Percentiles rank a stretch among this genome's conserved stretches.
These are phyloP conservation scores for Antigone vipio DNA, from an alignment of 2,113 vertebrate species.

Conservation along the genomic window DNA sequence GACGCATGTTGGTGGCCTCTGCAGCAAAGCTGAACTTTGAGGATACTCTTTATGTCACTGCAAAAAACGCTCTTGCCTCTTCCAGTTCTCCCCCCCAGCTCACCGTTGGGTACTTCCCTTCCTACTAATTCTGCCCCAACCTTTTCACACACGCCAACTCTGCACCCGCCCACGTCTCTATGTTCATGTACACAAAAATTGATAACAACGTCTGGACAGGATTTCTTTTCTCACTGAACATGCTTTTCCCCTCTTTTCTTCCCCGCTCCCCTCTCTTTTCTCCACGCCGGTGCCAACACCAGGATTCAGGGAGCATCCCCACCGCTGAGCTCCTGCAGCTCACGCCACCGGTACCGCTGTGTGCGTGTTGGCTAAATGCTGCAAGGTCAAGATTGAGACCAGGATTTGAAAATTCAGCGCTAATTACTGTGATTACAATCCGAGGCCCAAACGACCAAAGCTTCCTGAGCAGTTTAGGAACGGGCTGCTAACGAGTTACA, in stretches of 20 bases:
- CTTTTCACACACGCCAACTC: neutral
- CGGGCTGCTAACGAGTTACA: constrained; percentile 21
- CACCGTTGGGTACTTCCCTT: neutral
- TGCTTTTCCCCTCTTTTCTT: neutral
- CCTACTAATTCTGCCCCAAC: neutral
- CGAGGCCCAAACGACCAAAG: constrained; percentile 10
- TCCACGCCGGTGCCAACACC: neutral
- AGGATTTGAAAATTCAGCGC: constrained; percentile 57
- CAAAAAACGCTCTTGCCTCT: neutral
- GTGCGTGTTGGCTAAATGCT: neutral
- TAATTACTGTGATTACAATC: constrained; percentile 69
- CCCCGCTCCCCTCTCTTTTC: neutral
- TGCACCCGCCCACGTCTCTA: neutral
- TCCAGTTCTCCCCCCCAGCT: neutral
- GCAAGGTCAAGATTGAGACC: constrained; percentile 49
- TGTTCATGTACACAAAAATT: neutral
- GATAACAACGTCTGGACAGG: neutral
- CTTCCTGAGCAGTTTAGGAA: constrained; percentile 15
- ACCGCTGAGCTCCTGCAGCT: neutral
- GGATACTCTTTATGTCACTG: neutral
- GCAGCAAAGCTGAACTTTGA: neutral
- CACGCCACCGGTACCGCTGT: neutral
- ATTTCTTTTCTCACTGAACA: neutral
- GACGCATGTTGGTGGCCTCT: neutral
- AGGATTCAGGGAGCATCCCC: constrained; percentile 3